phyloP scores from a whole-genome alignment of 2,113 vertebrate genomes.

The Cyphomyrus discorhynchus region DNA sequence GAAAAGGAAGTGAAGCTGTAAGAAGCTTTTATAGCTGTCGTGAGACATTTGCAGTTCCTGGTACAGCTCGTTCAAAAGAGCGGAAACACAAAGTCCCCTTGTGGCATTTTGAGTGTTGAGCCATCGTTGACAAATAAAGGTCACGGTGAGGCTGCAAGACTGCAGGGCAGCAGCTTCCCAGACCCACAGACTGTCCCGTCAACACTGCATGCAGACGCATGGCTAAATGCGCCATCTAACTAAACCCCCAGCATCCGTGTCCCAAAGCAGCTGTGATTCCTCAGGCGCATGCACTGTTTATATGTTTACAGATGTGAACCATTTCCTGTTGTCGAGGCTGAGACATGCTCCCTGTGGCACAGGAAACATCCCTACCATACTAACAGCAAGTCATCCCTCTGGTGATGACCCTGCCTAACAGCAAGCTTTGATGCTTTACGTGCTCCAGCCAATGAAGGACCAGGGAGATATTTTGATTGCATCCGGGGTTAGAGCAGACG shows the following conservation, averaged over 20 bases:
- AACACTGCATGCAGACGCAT: not conserved
- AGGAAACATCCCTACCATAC: not conserved
- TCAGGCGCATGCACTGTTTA: not conserved
- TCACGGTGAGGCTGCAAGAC: not conserved
- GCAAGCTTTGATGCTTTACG: not conserved
- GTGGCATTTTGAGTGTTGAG: not conserved
- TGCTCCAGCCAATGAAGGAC: not conserved
- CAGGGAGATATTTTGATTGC: not conserved
- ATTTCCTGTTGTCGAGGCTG: not conserved
- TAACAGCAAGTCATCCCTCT: not conserved
- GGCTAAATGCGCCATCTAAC: not conserved
- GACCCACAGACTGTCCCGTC: not conserved
- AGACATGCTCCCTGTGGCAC: not conserved
- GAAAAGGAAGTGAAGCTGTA: not conserved
- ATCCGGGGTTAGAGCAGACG: not conserved
- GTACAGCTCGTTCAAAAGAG: not conserved
- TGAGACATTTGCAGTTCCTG: not conserved
- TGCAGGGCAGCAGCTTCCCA: not conserved
- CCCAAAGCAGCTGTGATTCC: not conserved
- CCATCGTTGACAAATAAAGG: not conserved
- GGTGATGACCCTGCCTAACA: not conserved
- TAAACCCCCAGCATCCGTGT: not conserved
- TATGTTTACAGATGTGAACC: not conserved
- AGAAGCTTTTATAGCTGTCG: not conserved
- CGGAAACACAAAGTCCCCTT: not conserved